Conservation (phyloP, 2,888 invertebrate genomes). For the Amphipoea oculea region DNA sequence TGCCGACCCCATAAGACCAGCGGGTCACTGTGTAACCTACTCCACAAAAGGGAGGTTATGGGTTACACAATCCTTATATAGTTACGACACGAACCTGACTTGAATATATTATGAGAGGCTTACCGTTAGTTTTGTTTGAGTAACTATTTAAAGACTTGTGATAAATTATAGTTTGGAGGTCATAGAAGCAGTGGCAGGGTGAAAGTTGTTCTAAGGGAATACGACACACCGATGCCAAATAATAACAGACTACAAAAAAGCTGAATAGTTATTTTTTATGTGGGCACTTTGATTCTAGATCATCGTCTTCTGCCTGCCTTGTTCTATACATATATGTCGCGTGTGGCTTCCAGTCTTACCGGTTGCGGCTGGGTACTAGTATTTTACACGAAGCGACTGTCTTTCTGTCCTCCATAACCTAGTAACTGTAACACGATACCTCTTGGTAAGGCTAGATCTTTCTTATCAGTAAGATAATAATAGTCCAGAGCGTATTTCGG, state of each 20-base stretch:
- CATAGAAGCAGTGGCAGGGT: background rate
- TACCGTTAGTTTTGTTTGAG: conserved; percentile 23
- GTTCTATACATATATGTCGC: background rate
- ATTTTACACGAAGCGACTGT: background rate
- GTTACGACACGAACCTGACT: conserved; percentile 33
- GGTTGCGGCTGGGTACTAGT: background rate
- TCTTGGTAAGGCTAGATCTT: background rate
- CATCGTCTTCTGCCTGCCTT: background rate
- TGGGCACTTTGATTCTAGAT: background rate
- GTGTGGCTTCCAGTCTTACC: background rate
- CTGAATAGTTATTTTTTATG: background rate
- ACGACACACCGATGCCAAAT: background rate
- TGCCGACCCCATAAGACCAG: conserved; percentile 32
- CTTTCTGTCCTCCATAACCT: background rate
- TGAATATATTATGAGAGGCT: conserved; percentile 22
- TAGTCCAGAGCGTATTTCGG: too few species aligned
- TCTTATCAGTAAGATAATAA: background rate
- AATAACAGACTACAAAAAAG: background rate
- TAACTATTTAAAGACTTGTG: conserved; percentile 20
- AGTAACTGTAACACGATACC: background rate
- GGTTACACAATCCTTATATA: conserved; percentile 61
- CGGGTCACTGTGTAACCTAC: conserved; percentile 62
- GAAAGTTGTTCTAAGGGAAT: conserved; percentile 3
- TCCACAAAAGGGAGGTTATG: conserved; percentile 63
- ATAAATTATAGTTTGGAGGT: conserved; percentile 34